These are phyloP conservation scores for Chrysolina haemoptera DNA, from an alignment of 2,888 invertebrate genomes.

Conservation along the genomic window DNA sequence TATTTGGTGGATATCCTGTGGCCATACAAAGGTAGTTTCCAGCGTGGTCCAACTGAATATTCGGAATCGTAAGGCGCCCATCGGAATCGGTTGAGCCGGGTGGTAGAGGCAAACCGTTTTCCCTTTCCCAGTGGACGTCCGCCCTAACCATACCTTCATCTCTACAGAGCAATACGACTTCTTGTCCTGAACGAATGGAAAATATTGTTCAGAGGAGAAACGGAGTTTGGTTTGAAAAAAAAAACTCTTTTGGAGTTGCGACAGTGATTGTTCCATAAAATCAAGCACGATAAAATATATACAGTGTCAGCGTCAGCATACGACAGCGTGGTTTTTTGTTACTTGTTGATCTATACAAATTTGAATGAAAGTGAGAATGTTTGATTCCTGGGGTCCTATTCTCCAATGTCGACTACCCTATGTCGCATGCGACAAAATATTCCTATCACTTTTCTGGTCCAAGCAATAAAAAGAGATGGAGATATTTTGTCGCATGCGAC, in stretches of 20 bases:
- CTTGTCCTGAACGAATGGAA: constrained; percentile 77
- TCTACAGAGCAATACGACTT: constrained; percentile 94
- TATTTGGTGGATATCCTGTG: constrained; percentile 75
- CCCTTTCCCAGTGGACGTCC: constrained; percentile 82
- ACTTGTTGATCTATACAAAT: constrained; percentile 3
- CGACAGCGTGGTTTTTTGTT: neutral
- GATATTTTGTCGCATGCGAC: no score
- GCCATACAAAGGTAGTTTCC: constrained; percentile 92
- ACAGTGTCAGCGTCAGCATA: constrained; percentile 37
- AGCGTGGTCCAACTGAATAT: constrained; percentile 81
- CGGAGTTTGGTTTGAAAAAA: neutral
- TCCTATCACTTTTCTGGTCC: no score
- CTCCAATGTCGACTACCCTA: no score
- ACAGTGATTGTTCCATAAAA: neutral
- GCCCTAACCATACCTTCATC: constrained; percentile 88
- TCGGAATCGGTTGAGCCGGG: constrained; percentile 80
- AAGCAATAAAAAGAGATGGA: no score
- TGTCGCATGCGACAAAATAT: no score
- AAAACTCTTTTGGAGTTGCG: constrained; percentile 16
- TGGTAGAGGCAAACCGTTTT: constrained; percentile 81
- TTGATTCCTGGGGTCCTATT: neutral
- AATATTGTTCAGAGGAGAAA: neutral
- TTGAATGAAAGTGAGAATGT: neutral
- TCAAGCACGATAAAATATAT: constrained; percentile 39
- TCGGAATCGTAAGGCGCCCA: constrained; percentile 90